Percentiles rank a stretch among this genome's conserved stretches.
phyloP scores from a whole-genome alignment of 2,888 invertebrate genomes.

The Melipona beecheii region DNA sequence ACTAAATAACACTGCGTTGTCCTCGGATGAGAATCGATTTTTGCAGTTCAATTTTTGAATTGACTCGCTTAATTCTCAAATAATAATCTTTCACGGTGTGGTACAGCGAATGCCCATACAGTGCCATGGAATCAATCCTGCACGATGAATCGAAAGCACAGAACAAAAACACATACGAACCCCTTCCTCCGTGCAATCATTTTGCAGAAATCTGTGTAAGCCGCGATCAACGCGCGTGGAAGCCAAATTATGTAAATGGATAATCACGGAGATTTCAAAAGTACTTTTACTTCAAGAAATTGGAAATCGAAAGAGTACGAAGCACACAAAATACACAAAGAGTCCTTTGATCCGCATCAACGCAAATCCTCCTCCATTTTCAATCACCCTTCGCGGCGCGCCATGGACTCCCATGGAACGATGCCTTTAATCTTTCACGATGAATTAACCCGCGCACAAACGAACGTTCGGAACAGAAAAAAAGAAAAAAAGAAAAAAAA shows the following conservation, averaged over 20 bases:
- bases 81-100: not conserved
- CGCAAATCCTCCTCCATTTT: not conserved
- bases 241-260: not conserved
- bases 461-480: not conserved
- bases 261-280: not conserved
- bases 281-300: not conserved
- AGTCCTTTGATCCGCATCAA: not conserved
- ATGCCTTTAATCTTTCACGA: not conserved
- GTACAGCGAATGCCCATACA: no score
- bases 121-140: not conserved
- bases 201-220: not conserved
- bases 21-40: not conserved
- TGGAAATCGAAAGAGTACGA: not conserved
- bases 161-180: not conserved
- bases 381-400: not conserved
- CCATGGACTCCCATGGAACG: not conserved
- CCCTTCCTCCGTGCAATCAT: not conserved
- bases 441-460: not conserved
- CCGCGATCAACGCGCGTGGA: not conserved
- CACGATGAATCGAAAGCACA: not conserved
- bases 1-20: not conserved
- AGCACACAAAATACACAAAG: not conserved
- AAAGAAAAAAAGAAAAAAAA: not conserved
- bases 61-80: no score
- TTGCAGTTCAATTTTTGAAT: not conserved